Conservation (phyloP, 2,113 vertebrate genomes). For the Glaucidium brasilianum region DNA sequence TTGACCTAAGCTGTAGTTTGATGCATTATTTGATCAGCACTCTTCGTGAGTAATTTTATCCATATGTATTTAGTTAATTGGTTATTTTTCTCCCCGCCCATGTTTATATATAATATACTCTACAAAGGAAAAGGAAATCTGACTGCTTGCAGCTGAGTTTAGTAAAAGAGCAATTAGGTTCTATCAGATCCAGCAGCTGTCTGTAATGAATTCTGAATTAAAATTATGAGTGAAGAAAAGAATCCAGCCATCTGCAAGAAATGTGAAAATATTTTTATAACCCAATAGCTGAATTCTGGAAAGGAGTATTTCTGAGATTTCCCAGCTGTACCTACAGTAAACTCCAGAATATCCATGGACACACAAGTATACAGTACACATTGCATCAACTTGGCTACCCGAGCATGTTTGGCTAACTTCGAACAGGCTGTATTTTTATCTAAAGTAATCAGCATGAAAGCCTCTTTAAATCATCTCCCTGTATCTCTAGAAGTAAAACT, state of each 20-base stretch:
- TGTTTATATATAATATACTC: constrained; percentile 76
- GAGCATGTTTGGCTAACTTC: constrained; percentile 34
- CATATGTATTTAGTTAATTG: constrained; percentile 77
- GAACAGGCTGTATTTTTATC: constrained; percentile 68
- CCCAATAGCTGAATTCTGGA: constrained; percentile 71
- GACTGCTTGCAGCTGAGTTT: constrained; percentile 73
- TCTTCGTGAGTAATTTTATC: constrained; percentile 72
- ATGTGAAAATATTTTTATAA: constrained; percentile 81
- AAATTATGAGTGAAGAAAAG: constrained; percentile 77
- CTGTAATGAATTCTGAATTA: constrained; percentile 78
- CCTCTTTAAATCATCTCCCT: constrained; percentile 57
- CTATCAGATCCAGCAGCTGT: constrained; percentile 81
- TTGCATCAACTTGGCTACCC: constrained; percentile 57
- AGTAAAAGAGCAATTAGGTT: constrained; percentile 75
- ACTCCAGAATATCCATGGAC: constrained; percentile 61
- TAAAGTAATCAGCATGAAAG: constrained; percentile 67
- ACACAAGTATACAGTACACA: constrained; percentile 45
- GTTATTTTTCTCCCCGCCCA: constrained; percentile 67
- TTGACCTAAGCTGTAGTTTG: constrained; percentile 73
- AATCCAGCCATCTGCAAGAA: constrained; percentile 80
- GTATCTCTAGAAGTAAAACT: constrained; percentile 57
- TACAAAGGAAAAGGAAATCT: constrained; percentile 70
- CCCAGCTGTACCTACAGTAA: constrained; percentile 76
- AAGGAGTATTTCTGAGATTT: constrained; percentile 71
- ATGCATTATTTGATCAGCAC: constrained; percentile 70